Evolutionary conservation across 2,888 invertebrate genomes (phyloP).

Genomic region (Baccha elongata): DNA sequence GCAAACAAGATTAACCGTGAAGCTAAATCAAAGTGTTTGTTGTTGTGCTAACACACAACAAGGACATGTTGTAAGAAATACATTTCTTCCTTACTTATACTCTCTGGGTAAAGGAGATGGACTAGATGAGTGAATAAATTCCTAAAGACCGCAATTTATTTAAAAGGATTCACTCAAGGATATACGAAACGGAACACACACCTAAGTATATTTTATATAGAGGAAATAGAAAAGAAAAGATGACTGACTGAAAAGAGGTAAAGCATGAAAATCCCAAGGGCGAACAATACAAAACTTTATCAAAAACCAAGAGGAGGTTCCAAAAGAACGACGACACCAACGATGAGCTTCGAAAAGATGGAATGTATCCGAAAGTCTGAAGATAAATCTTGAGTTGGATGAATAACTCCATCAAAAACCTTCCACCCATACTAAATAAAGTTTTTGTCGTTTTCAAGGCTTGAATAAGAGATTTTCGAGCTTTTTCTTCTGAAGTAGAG

Average conservation of each 20-base stretch:
- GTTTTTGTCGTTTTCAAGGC: not conserved
- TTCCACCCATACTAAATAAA: not conserved
- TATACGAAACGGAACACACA: conserved; percentile 2
- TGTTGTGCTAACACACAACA: conserved; percentile 69
- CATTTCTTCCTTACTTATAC: conserved; percentile 8
- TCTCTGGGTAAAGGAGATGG: conserved; percentile 5
- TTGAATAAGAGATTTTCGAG: conserved; percentile 32
- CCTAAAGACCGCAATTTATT: conserved; percentile 72
- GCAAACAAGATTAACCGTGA: conserved; percentile 68
- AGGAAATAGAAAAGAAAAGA: conserved; percentile 34
- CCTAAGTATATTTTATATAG: not conserved
- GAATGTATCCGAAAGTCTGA: conserved; percentile 58
- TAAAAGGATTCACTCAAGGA: conserved; percentile 64
- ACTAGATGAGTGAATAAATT: conserved; percentile 65
- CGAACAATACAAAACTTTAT: conserved; percentile 55
- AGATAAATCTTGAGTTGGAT: conserved; percentile 68
- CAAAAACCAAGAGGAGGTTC: conserved; percentile 32
- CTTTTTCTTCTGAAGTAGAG: conserved; percentile 10
- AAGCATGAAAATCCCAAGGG: conserved; percentile 53
- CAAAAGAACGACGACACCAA: conserved; percentile 23
- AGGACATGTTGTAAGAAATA: conserved; percentile 49
- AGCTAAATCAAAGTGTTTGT: conserved; percentile 71
- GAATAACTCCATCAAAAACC: conserved; percentile 43
- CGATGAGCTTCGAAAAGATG: conserved; percentile 27
- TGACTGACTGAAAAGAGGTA: conserved; percentile 61